Percentiles rank a stretch among this genome's conserved stretches.
Evolutionary conservation across 2,888 invertebrate genomes (phyloP).

Genomic region (Anoncus sp.): DNA sequence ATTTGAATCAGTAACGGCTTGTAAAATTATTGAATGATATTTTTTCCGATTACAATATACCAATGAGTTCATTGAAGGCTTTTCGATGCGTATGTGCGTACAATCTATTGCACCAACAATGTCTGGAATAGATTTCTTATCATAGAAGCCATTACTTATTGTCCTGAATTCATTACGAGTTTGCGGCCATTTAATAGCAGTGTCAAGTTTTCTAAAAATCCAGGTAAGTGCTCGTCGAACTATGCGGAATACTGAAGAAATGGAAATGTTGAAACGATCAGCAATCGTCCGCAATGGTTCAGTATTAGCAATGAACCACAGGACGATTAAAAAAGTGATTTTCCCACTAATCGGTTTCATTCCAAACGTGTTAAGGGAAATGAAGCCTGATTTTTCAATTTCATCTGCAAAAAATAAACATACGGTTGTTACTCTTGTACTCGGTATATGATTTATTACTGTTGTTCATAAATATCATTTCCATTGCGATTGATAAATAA

Average conservation of each 20-base stretch:
- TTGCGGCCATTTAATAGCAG: conserved; percentile 30
- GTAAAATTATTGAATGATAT: conserved; percentile 36
- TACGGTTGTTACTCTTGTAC: too few relatives aligned
- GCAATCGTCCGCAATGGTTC: conserved; percentile 59
- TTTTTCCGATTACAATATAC: conserved; percentile 48
- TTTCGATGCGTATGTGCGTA: conserved; percentile 39
- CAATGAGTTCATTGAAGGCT: conserved; percentile 1
- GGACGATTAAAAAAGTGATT: conserved; percentile 5
- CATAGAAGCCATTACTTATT: conserved; percentile 2
- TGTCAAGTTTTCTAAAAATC: conserved; percentile 38
- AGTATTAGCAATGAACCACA: conserved; percentile 63
- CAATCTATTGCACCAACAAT: conserved; percentile 44
- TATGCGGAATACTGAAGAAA: conserved; percentile 53
- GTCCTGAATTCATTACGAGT: background rate
- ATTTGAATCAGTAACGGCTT: conserved; percentile 25
- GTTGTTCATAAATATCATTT: too few relatives aligned
- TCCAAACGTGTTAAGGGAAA: too few relatives aligned
- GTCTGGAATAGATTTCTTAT: conserved; percentile 1
- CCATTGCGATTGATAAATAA: too few relatives aligned
- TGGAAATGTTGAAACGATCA: conserved; percentile 57
- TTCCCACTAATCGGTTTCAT: too few relatives aligned
- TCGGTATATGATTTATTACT: too few relatives aligned
- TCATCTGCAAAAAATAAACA: too few relatives aligned
- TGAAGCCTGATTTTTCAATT: too few relatives aligned
- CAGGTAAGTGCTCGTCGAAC: conserved; percentile 37